A percentile compares a stretch with the other conserved stretches of the same genome.
Evolutionary conservation across 2,113 vertebrate species (phyloP).

Genomic region (Peucedramus taeniatus): DNA sequence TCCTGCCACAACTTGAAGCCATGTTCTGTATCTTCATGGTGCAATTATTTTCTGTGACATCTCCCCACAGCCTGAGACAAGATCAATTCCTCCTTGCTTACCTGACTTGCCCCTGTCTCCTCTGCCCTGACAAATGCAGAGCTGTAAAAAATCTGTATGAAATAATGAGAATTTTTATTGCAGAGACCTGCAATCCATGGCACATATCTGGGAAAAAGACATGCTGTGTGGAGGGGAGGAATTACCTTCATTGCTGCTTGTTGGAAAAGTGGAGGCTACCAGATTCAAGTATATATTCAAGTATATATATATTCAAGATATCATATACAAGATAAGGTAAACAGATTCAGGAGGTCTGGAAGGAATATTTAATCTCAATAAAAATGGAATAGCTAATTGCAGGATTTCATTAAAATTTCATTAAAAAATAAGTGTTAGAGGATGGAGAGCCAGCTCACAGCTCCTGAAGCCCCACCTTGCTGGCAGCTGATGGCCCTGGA

Average conservation of each 20-base stretch:
- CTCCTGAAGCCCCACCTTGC: background rate
- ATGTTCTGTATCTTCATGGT: accelerated
- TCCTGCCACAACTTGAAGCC: background rate
- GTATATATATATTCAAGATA: too few species aligned
- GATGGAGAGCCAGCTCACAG: background rate
- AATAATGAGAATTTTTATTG: background rate
- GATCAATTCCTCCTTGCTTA: background rate
- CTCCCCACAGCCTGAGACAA: background rate
- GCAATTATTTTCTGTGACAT: background rate
- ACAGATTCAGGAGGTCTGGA: background rate
- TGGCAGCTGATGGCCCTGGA: background rate
- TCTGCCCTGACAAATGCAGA: background rate
- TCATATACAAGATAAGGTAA: background rate
- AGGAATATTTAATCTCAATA: background rate
- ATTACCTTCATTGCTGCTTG: background rate
- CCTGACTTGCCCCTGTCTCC: background rate
- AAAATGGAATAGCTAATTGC: background rate
- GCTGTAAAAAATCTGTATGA: background rate
- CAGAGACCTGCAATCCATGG: background rate
- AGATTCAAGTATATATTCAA: too few species aligned
- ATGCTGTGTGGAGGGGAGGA: background rate
- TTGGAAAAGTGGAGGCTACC: background rate
- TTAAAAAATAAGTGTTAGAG: background rate
- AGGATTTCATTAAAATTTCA: background rate
- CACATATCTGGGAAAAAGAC: background rate